Percentiles rank a stretch among this genome's conserved stretches.
These are phyloP conservation scores for Drosophila ochracea DNA, from an alignment of 2,888 invertebrate species.

Conservation along the genomic window DNA sequence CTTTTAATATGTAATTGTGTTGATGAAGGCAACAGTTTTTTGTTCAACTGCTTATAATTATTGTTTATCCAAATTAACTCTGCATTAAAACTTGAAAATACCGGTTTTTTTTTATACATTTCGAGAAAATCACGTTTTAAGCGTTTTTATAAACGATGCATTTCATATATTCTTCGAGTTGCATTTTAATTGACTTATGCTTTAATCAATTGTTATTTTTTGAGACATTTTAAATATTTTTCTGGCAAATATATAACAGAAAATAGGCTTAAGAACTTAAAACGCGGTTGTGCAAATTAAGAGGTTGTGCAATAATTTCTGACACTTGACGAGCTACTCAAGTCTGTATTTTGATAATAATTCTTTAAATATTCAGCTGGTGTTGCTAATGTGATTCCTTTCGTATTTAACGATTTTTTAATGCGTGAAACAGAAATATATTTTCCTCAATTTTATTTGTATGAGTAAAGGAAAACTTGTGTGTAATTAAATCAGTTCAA, in stretches of 20 bases:
- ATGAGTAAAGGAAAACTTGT: not conserved
- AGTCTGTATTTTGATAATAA: not conserved
- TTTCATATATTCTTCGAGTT: not conserved
- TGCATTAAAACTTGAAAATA: not conserved
- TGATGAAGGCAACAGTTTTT: not conserved
- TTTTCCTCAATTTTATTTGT: not conserved
- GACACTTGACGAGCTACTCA: not conserved
- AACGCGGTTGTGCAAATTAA: not conserved
- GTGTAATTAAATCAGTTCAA: constrained; percentile 9
- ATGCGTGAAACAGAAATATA: not conserved
- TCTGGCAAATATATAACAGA: too few relatives aligned
- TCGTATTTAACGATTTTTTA: not conserved
- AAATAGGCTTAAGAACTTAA: too few relatives aligned
- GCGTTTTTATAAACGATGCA: not conserved
- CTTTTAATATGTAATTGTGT: not conserved
- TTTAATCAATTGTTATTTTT: not conserved
- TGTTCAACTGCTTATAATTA: not conserved
- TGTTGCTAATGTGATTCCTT: not conserved
- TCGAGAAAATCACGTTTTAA: accelerated
- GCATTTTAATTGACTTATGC: not conserved
- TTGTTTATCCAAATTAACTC: not conserved
- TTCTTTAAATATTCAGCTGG: not conserved
- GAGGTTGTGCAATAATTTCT: not conserved
- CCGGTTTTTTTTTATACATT: not conserved
- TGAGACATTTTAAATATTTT: not conserved